phyloP scores from a whole-genome alignment of 2,888 invertebrate species.

The Camponotus fellah region DNA sequence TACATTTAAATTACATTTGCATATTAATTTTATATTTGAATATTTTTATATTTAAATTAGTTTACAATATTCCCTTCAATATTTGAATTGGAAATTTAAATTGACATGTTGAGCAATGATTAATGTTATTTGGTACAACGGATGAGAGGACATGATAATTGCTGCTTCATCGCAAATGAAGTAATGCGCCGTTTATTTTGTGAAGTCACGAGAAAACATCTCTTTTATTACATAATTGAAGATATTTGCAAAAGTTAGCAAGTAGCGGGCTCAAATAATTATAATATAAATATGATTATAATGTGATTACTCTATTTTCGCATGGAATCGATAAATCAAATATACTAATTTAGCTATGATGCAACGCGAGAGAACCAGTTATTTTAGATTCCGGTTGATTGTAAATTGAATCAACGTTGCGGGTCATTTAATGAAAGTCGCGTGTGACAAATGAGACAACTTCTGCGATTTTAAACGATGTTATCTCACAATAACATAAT shows the following conservation, averaged over 20 bases:
- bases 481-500: constrained; percentile 47
- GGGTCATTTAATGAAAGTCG: constrained; percentile 31
- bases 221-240: neutral
- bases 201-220: neutral
- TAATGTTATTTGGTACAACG: constrained; percentile 36
- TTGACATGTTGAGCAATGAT: constrained; percentile 35
- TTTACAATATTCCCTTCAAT: constrained; percentile 21
- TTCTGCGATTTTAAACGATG: constrained; percentile 20
- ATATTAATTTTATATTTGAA: constrained; percentile 34
- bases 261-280: neutral
- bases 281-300: no score
- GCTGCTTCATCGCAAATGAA: constrained; percentile 10
- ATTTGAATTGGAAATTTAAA: constrained; percentile 38
- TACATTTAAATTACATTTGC: constrained; percentile 29
- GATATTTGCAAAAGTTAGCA: constrained; percentile 10
- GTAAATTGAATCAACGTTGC: constrained; percentile 39
- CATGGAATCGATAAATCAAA: neutral
- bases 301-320: constrained; percentile 6
- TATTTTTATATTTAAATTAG: constrained; percentile 36
- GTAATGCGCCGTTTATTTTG: constrained; percentile 6
- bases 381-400: constrained; percentile 36
- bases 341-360: neutral
- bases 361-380: neutral
- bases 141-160: constrained; percentile 37
- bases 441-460: constrained; percentile 52